Evolutionary conservation across 2,888 invertebrate genomes (phyloP).

Genomic region (Metallyticus violacea): DNA sequence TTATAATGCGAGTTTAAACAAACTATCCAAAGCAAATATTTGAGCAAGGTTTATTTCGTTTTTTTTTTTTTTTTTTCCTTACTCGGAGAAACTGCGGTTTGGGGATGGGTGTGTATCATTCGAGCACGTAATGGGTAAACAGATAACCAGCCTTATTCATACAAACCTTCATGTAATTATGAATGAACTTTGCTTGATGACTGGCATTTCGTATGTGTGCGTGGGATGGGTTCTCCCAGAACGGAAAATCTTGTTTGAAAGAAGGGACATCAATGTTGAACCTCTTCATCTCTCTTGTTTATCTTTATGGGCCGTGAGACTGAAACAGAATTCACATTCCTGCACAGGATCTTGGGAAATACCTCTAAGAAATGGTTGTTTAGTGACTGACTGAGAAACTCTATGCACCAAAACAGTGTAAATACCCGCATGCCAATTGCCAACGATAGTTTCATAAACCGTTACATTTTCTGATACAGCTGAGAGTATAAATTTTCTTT

Average conservation of each 20-base stretch:
- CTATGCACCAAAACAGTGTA: no score
- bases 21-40: constrained; percentile 18
- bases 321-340: not conserved
- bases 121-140: constrained; percentile 16
- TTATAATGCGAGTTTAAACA: not conserved
- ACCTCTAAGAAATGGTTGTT: not conserved
- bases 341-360: not conserved
- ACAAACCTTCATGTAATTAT: constrained; percentile 22
- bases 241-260: not conserved
- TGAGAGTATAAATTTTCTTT: no score
- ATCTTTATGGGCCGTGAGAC: not conserved
- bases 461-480: no score
- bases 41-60: constrained; percentile 10
- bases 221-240: not conserved
- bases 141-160: constrained; percentile 14
- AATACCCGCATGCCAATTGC: no score
- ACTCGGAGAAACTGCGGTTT: not conserved
- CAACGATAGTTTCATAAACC: no score
- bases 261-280: not conserved
- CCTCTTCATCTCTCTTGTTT: not conserved
- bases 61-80: not conserved
- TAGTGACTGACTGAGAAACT: no score
- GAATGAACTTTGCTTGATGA: not conserved
- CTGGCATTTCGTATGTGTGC: not conserved
- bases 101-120: constrained; percentile 4